Evolutionary conservation across 2,797 vertebrate genomes (phyloP).

Genomic region (Megaceryle alcyon): DNA sequence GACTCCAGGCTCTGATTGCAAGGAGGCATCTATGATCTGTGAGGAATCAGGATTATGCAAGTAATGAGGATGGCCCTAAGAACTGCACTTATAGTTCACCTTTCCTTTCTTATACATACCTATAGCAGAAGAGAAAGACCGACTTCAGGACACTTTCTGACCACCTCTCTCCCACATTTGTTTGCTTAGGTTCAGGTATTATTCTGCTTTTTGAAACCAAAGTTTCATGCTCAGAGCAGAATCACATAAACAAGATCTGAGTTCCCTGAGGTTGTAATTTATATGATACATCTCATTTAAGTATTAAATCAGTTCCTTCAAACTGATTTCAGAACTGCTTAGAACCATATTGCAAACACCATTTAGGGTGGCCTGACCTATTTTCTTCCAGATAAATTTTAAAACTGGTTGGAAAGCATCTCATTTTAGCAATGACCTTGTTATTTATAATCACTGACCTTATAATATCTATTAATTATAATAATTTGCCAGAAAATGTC

Average conservation of each 20-base stretch:
- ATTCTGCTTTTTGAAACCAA: background rate
- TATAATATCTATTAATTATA: background rate
- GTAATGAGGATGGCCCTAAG: background rate
- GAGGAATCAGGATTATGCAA: background rate
- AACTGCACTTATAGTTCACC: background rate
- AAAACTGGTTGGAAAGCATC: background rate
- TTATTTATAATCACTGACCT: slow-evolving; percentile 4
- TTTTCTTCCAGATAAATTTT: slow-evolving; percentile 9
- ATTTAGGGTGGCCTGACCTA: slow-evolving; percentile 10
- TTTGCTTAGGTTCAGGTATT: background rate
- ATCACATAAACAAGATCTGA: background rate
- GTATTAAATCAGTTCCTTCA: background rate
- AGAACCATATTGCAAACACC: background rate
- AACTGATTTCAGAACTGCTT: background rate
- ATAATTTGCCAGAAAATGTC: slow-evolving; percentile 1
- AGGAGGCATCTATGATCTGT: background rate
- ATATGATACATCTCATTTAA: background rate
- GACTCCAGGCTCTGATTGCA: background rate
- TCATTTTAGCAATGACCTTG: slow-evolving; percentile 20
- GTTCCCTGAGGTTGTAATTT: background rate
- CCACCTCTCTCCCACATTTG: background rate
- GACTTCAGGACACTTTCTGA: background rate
- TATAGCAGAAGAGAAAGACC: background rate
- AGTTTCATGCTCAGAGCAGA: background rate
- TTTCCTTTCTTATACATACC: background rate